These are phyloP conservation scores for Liolophura sinensis DNA, from an alignment of 1,140 invertebrate species.

Conservation along the genomic window DNA sequence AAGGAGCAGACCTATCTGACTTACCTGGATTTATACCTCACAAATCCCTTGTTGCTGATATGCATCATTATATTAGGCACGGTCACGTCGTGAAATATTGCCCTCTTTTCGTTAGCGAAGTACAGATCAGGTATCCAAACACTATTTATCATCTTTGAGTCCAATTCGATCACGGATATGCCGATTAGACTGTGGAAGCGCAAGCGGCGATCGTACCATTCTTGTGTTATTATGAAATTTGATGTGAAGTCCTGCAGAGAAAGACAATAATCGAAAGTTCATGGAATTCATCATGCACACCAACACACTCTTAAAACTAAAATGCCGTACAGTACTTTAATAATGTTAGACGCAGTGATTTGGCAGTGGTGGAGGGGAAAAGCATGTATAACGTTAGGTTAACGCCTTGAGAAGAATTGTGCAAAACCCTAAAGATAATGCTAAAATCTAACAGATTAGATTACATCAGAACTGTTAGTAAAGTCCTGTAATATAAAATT, in stretches of 20 bases:
- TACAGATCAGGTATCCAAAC: conserved; percentile 61
- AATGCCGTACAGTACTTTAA: no score
- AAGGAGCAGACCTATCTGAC: background rate
- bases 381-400: no score
- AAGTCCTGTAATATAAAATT: no score
- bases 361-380: no score
- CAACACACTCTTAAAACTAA: no score
- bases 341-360: no score
- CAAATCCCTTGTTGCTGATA: conserved; percentile 40
- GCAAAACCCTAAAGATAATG: no score
- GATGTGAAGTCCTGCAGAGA: conserved; percentile 41
- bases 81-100: conserved; percentile 58
- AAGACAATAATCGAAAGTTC: no score
- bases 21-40: conserved; percentile 45
- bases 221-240: conserved; percentile 38
- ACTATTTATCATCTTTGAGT: conserved; percentile 46
- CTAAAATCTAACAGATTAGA: no score
- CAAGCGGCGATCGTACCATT: conserved; percentile 34
- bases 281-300: no score
- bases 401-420: no score
- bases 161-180: conserved; percentile 58
- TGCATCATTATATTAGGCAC: conserved; percentile 59
- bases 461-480: no score
- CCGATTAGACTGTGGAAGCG: conserved; percentile 56
- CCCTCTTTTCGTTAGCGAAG: conserved; percentile 60